Evolutionary conservation across 2,113 vertebrate genomes (phyloP).

Genomic region (Esox niger): DNA sequence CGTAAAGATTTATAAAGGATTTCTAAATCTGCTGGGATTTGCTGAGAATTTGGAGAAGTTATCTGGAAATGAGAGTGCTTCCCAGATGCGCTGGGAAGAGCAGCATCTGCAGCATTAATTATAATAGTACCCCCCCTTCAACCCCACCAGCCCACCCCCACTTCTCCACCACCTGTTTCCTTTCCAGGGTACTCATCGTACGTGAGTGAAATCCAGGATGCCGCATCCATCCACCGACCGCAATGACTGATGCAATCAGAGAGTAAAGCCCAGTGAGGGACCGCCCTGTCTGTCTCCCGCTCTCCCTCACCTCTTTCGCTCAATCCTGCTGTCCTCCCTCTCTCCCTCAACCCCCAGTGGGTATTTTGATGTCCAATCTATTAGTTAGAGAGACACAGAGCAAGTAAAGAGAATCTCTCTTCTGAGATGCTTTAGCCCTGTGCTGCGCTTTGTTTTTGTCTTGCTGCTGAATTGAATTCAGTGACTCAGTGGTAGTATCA

Average conservation of each 20-base stretch:
- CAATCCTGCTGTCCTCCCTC: background rate
- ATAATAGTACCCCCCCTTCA: constrained; percentile 49
- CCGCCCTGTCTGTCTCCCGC: constrained; percentile 20
- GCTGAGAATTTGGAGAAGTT: constrained; percentile 66
- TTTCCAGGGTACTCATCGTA: constrained; percentile 57
- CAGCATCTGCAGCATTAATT: constrained; percentile 76
- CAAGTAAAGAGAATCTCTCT: background rate
- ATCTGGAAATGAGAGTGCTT: constrained; percentile 68
- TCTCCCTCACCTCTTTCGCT: background rate
- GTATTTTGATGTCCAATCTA: background rate
- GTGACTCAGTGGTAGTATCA: constrained; percentile 43
- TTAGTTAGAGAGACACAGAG: no score
- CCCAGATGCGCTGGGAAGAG: constrained; percentile 65
- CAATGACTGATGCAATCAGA: constrained; percentile 65
- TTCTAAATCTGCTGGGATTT: constrained; percentile 60
- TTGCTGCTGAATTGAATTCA: constrained; percentile 55
- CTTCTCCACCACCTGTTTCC: constrained; percentile 64
- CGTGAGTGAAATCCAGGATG: constrained; percentile 61
- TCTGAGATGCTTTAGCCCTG: background rate
- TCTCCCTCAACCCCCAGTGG: background rate
- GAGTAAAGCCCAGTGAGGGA: constrained; percentile 45
- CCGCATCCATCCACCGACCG: constrained; percentile 40
- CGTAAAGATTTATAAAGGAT: constrained; percentile 57
- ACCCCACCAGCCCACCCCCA: constrained; percentile 18
- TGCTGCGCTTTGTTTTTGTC: constrained; percentile 45